Base-by-base conservation (phyloP, 2,888 invertebrate genomes). In the Diploptera punctata region DNA sequence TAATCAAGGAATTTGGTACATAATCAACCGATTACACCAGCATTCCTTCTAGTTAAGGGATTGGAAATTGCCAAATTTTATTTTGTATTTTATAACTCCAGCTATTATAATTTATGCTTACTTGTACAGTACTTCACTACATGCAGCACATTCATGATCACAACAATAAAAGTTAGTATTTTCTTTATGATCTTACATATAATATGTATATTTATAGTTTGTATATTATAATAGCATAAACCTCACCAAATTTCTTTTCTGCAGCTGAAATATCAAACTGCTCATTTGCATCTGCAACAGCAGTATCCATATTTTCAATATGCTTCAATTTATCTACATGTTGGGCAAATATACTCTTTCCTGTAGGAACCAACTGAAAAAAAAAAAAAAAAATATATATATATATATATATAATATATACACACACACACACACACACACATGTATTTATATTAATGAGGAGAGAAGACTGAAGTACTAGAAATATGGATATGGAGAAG, bases 331-430 rank as follows among this genome's bases (percentile, higher is more conserved):
- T 68, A 52, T 74, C 74, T 65, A 77, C 73, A n/a, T 76, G 77
- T 44, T 75, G 73, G 24, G 78, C 77, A 72, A 78, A 78, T 24
- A 78, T 72, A 62, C 78, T 78, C 52, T 75, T 77, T 21, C 74
- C 72, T 68, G 49, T 24, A 5, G 21, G 54, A 38, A 1, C 74
- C 67, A 52, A 77, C 79, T 78, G 61, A 16, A 74, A 68, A 19
- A 62, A n/a, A 31, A 21, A 52, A 26, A n/a, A n/a, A n/a, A n/a
- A n/a, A n/a, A n/a, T n/a, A n/a, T n/a, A n/a, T n/a, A n/a, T n/a
- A n/a, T n/a, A n/a, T n/a, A n/a, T n/a, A n/a, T n/a, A n/a, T n/a
- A n/a, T n/a, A n/a, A n/a, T n/a, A n/a, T n/a, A n/a, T n/a, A n/a
- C n/a, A n/a, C n/a, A n/a, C n/a, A n/a, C n/a, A n/a, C n/a, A n/a